Conservation (phyloP, 1,140 invertebrate species). For the Prorops nasuta region DNA sequence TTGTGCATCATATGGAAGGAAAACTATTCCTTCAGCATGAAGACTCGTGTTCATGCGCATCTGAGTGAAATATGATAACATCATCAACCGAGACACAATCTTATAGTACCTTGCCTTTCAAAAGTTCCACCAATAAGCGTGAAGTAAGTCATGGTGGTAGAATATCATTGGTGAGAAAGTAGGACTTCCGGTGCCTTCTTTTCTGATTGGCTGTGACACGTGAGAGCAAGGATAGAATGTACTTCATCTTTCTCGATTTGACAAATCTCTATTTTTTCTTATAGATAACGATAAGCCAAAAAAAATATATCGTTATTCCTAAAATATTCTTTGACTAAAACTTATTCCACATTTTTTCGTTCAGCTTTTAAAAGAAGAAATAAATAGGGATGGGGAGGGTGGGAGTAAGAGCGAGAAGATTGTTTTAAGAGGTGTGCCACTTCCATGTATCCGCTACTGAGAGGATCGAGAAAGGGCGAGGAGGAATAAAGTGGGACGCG, state of each 20-base stretch:
- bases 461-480: conserved; percentile 14
- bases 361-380: no score
- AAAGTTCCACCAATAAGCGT: conserved; percentile 30
- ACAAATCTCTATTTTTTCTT: no score
- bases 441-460: conserved; percentile 27
- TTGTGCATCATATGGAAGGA: no score
- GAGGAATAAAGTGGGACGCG: conserved; percentile 18
- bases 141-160: conserved; percentile 31
- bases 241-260: not conserved
- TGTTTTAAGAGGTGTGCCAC: conserved; percentile 19
- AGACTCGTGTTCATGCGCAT: not conserved
- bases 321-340: no score
- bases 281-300: no score
- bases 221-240: conserved; percentile 11
- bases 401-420: not conserved
- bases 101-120: conserved; percentile 40
- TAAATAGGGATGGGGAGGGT: not conserved
- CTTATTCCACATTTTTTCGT: no score
- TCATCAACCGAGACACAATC: conserved; percentile 13
- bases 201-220: conserved; percentile 15
- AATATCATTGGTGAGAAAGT: conserved; percentile 36
- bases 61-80: not conserved
- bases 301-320: no score
- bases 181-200: conserved; percentile 19
- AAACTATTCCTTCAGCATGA: no score